These are phyloP conservation scores for Typhlichthys subterraneus DNA, from an alignment of 2,797 vertebrate species.

Conservation along the genomic window DNA sequence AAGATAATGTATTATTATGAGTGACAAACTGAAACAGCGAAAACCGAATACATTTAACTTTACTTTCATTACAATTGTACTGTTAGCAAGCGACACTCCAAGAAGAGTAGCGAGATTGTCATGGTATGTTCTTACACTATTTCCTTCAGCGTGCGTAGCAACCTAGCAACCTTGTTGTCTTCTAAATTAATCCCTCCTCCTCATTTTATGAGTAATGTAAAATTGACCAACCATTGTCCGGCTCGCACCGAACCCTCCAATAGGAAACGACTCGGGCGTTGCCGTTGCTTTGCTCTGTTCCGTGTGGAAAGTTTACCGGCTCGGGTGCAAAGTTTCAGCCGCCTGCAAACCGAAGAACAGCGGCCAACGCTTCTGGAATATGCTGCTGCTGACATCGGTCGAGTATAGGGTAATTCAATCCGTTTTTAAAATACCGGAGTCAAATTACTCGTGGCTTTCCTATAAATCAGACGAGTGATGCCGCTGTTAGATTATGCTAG, in stretches of 20 bases:
- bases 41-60: no score
- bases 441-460: background rate
- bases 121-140: background rate
- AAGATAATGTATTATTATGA: no score
- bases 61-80: background rate
- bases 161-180: conserved; percentile 68
- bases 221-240: conserved; percentile 35
- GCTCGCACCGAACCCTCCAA: conserved; percentile 37
- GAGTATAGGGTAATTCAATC: background rate
- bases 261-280: conserved; percentile 49
- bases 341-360: conserved; percentile 82
- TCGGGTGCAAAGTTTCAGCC: conserved; percentile 98
- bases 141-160: conserved; percentile 59
- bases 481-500: conserved; percentile 7
- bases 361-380: conserved; percentile 37
- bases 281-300: conserved; percentile 61
- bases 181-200: conserved; percentile 16
- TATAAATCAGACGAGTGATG: conserved; percentile 16
- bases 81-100: background rate
- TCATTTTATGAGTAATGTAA: conserved; percentile 3
- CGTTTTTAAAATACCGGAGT: background rate
- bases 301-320: conserved; percentile 96
- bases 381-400: background rate
- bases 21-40: no score
- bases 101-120: background rate